A percentile compares a stretch with the other conserved stretches of the same genome.
These are phyloP conservation scores for Dendrolimus houi DNA, from an alignment of 2,888 invertebrate genomes.

Conservation along the genomic window DNA sequence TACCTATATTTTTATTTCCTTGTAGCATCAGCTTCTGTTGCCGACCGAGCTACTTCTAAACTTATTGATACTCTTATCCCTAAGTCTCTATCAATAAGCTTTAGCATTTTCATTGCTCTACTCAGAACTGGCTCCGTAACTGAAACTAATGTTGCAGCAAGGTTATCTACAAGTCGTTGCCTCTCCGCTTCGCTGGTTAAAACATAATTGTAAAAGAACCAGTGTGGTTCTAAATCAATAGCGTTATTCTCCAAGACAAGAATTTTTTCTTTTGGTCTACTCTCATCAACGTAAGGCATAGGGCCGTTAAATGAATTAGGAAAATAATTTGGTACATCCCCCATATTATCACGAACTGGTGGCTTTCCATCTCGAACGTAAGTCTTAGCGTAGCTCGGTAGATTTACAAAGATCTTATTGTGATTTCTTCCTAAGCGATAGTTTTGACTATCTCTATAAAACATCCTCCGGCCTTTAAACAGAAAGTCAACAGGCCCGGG, in stretches of 20 bases:
- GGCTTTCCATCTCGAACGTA: slow-evolving; percentile 73
- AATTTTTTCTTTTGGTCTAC: slow-evolving; percentile 25
- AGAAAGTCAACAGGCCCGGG: slow-evolving; percentile 41
- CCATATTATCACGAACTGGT: slow-evolving; percentile 84
- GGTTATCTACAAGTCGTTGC: slow-evolving; percentile 9
- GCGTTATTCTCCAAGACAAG: slow-evolving; percentile 28
- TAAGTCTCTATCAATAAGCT: slow-evolving; percentile 64
- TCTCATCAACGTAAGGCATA: slow-evolving; percentile 72
- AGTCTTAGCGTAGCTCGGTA: slow-evolving; percentile 33
- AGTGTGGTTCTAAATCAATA: slow-evolving; percentile 74
- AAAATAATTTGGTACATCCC: slow-evolving; percentile 92
- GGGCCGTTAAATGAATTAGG: slow-evolving; percentile 96
- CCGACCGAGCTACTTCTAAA: slow-evolving; percentile 9
- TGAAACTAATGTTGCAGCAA: slow-evolving; percentile 5
- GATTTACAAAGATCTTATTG: slow-evolving; percentile 41
- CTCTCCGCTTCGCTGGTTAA: slow-evolving; percentile 64
- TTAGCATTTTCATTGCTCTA: neutral
- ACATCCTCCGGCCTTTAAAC: slow-evolving; percentile 36
- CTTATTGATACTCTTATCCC: slow-evolving; percentile 76
- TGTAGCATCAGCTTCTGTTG: neutral
- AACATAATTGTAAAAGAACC: slow-evolving; percentile 80
- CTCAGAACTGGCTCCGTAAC: slow-evolving; percentile 1
- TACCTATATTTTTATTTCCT: too few species aligned
- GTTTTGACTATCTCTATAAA: slow-evolving; percentile 42
- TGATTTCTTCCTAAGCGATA: slow-evolving; percentile 47